Evolutionary conservation across 2,888 invertebrate species (phyloP).

Genomic region (Drosophila crucigera): DNA sequence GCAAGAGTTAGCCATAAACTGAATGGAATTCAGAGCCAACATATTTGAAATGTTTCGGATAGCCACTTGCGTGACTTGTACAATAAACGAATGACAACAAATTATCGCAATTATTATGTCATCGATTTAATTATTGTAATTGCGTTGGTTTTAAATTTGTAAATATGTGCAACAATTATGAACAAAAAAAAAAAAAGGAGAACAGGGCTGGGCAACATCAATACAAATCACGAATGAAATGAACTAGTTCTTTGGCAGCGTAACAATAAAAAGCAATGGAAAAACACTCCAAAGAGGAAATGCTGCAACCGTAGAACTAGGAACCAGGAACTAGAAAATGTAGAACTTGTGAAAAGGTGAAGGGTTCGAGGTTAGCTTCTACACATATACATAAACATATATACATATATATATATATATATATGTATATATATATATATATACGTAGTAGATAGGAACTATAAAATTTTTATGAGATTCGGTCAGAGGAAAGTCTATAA

Average conservation of each 20-base stretch:
- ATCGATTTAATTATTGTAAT: conserved; percentile 66
- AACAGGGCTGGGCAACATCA: conserved; percentile 46
- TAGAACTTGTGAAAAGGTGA: background rate
- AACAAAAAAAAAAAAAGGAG: background rate
- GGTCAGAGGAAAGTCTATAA: conserved; percentile 50
- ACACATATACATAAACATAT: background rate
- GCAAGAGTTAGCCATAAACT: conserved; percentile 1
- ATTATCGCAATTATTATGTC: conserved; percentile 46
- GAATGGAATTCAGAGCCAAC: background rate
- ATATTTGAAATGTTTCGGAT: background rate
- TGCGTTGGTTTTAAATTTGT: conserved; percentile 46
- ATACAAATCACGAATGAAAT: background rate
- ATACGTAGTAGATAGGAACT: background rate
- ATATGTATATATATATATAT: background rate
- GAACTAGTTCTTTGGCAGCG: conserved; percentile 17
- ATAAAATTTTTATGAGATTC: conserved; percentile 16
- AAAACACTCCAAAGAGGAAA: background rate
- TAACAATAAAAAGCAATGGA: background rate
- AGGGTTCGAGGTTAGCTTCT: background rate
- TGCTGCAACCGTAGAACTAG: background rate
- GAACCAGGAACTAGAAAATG: background rate
- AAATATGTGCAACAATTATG: conserved; percentile 60
- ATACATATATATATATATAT: background rate
- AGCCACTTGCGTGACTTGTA: conserved; percentile 58
- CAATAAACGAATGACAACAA: conserved; percentile 26